A percentile compares a stretch with the other conserved stretches of the same genome.
These are phyloP conservation scores for Recurvirostra avosetta DNA, from an alignment of 2,113 vertebrate genomes.

Conservation along the genomic window DNA sequence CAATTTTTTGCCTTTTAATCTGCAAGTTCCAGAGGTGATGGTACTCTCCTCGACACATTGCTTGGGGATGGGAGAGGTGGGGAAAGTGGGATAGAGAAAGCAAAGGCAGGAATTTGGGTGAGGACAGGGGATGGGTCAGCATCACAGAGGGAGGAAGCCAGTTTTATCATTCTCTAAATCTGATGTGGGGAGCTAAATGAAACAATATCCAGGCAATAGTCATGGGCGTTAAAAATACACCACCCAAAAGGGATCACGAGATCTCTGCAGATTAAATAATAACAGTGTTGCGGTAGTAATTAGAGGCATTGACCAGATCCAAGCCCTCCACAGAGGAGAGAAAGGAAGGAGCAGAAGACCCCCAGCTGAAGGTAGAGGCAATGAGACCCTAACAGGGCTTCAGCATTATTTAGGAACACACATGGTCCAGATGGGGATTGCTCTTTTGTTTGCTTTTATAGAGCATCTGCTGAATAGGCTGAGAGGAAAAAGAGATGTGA, in stretches of 20 bases:
- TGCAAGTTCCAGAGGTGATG: constrained; percentile 49
- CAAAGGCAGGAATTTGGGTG: not conserved
- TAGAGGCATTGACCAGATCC: not conserved
- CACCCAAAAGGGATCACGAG: not conserved
- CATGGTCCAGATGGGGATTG: not conserved
- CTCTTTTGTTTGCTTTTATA: not conserved
- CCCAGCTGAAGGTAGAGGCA: not conserved
- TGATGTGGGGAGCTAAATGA: not conserved
- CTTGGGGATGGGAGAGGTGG: not conserved
- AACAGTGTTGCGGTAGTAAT: not conserved
- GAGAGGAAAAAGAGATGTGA: not conserved
- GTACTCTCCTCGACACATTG: not conserved
- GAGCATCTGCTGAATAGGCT: not conserved
- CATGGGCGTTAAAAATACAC: not conserved
- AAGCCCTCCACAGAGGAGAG: not conserved
- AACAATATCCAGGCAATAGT: not conserved
- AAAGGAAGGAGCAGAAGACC: not conserved
- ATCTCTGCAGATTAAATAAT: constrained; percentile 32
- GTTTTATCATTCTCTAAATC: not conserved
- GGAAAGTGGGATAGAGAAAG: not conserved
- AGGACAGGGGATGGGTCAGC: not conserved
- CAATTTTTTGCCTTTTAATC: constrained; percentile 66
- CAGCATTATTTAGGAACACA: not conserved
- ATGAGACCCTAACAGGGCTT: not conserved
- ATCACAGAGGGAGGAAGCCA: not conserved